phyloP scores from a whole-genome alignment of 2,888 invertebrate species.

The Oscheius onirici region DNA sequence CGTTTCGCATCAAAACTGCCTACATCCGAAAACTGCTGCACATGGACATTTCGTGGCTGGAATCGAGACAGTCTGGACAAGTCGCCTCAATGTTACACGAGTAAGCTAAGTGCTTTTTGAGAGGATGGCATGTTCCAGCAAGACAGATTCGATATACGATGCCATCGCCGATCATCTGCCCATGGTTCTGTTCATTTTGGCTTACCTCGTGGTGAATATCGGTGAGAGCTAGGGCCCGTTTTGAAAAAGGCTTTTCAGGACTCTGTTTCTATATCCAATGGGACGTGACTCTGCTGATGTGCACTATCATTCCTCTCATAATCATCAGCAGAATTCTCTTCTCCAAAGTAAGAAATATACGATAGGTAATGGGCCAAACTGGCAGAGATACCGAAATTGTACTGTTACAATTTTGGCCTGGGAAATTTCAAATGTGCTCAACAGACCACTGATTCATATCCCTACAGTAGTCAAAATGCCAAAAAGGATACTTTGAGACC shows the following conservation, averaged over 20 bases:
- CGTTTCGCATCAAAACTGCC: conserved; percentile 64
- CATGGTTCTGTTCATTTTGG: conserved; percentile 64
- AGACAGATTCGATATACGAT: conserved; percentile 68
- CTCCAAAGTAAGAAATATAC: conserved; percentile 68
- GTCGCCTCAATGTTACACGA: conserved; percentile 69
- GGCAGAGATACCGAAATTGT: too few species aligned
- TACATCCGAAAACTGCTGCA: conserved; percentile 67
- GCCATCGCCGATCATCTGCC: conserved; percentile 70
- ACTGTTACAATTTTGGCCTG: too few species aligned
- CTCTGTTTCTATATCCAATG: conserved; percentile 67
- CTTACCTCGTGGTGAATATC: conserved; percentile 58
- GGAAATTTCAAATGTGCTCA: too few species aligned
- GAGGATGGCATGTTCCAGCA: conserved; percentile 52
- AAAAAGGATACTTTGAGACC: too few species aligned
- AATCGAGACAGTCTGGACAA: conserved; percentile 69
- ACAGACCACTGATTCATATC: too few species aligned
- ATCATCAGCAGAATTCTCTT: conserved; percentile 64
- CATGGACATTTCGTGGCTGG: conserved; percentile 70
- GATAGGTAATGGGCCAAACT: too few species aligned
- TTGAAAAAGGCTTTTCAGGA: background rate
- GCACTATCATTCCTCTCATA: conserved; percentile 60
- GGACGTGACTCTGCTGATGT: conserved; percentile 69
- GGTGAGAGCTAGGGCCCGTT: too few species aligned
- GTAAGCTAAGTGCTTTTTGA: conserved; percentile 37
- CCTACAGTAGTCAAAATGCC: too few species aligned